Conservation (phyloP, 2,888 invertebrate genomes). For the Chrysina gloriosa region DNA sequence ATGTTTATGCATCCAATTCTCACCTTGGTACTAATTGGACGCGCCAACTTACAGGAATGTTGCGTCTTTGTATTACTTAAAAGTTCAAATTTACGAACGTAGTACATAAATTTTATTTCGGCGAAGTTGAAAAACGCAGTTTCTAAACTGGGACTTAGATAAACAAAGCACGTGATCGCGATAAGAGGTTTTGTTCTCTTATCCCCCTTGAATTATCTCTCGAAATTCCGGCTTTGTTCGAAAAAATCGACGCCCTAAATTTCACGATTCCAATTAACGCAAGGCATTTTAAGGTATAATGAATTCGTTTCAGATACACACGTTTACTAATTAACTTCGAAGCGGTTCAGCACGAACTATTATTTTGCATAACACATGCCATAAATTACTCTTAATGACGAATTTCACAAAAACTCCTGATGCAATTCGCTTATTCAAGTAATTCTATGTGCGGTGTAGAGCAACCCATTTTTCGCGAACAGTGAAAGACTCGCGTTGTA, state of each 20-base stretch:
- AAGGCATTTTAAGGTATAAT: background rate
- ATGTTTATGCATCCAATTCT: no score
- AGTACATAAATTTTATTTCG: no score
- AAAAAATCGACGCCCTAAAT: background rate
- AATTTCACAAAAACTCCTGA: constrained; percentile 32
- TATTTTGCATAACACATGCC: constrained; percentile 23
- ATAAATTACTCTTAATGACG: constrained; percentile 18
- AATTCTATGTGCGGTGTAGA: constrained; percentile 7
- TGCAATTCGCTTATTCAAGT: constrained; percentile 11
- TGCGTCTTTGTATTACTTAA: no score
- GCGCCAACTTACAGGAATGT: no score
- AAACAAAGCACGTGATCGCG: no score
- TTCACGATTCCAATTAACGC: background rate
- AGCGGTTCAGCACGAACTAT: constrained; percentile 16
- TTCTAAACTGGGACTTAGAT: no score
- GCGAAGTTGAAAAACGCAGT: no score
- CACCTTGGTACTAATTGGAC: no score
- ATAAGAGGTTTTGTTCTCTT: no score
- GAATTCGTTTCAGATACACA: constrained; percentile 1
- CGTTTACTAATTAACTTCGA: constrained; percentile 24
- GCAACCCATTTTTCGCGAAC: constrained; percentile 3
- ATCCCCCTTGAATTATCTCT: no score
- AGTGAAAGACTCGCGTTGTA: background rate
- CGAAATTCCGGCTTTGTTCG: no score
- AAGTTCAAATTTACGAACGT: no score